Conservation (phyloP, 2,113 vertebrate genomes). For the Peromyscus leucopus region DNA sequence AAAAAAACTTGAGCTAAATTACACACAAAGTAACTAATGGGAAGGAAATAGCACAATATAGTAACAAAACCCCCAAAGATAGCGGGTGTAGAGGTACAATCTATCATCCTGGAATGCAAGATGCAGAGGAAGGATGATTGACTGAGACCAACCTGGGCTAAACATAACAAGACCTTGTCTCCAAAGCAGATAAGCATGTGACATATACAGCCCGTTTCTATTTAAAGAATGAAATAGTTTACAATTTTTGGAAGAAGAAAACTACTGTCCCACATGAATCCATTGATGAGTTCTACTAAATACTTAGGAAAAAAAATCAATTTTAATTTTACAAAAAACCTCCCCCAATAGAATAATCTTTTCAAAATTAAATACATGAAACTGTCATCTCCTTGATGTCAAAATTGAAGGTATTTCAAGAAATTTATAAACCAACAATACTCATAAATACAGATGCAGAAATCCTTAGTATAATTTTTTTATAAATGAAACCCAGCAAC, state of each 20-base stretch:
- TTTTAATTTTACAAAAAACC: not conserved
- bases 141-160: not conserved
- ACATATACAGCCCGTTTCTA: not conserved
- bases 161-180: not conserved
- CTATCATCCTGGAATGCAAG: not conserved
- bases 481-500: not conserved
- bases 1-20: not conserved
- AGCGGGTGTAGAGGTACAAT: not conserved
- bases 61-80: not conserved
- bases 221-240: not conserved
- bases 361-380: not conserved
- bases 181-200: not conserved
- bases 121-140: not conserved
- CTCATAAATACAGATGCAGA: not conserved
- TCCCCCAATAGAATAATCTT: not conserved
- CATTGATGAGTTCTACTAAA: not conserved
- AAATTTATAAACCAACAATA: not conserved
- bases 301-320: not conserved
- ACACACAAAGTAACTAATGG: not conserved
- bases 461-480: not conserved
- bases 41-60: not conserved
- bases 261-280: not conserved
- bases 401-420: not conserved
- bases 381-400: not conserved
- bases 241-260: not conserved